phyloP scores from a whole-genome alignment of 2,113 vertebrate species.

The Catharus bicknelli region DNA sequence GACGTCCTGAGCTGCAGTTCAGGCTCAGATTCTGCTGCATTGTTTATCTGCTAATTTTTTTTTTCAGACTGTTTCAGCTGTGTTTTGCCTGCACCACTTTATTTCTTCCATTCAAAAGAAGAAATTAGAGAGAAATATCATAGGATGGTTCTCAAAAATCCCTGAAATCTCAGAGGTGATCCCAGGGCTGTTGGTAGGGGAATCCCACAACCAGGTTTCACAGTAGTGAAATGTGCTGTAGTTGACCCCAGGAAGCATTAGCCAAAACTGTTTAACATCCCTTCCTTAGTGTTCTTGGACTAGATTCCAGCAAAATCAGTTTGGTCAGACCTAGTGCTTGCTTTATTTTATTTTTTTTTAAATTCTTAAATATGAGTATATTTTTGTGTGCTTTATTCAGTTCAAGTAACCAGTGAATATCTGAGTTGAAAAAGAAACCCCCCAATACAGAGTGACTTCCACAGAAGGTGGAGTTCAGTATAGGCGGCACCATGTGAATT shows the following conservation, averaged over 20 bases:
- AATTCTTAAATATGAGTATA: not conserved
- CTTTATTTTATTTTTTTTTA: not conserved
- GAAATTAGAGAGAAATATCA: not conserved
- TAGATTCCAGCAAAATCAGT: not conserved
- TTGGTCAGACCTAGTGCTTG: not conserved
- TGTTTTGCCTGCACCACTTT: not conserved
- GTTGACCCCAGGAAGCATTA: not conserved
- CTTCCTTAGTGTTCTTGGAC: not conserved
- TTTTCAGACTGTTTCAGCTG: not conserved
- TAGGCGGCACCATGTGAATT: not conserved
- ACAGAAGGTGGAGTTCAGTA: not conserved
- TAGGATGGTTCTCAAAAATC: not conserved
- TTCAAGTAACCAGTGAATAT: not conserved
- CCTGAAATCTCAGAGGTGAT: not conserved
- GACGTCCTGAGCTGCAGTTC: not conserved
- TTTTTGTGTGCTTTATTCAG: not conserved
- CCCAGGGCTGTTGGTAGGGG: not conserved
- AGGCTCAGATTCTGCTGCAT: rapidly evolving
- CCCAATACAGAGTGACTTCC: rapidly evolving
- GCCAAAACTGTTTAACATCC: not conserved
- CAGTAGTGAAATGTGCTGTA: not conserved
- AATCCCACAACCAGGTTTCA: not conserved
- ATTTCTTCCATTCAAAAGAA: not conserved
- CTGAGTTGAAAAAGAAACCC: not conserved
- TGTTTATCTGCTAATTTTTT: not conserved